Evolutionary conservation across 2,113 vertebrate species (phyloP).

Genomic region (Atherinomorus stipes): DNA sequence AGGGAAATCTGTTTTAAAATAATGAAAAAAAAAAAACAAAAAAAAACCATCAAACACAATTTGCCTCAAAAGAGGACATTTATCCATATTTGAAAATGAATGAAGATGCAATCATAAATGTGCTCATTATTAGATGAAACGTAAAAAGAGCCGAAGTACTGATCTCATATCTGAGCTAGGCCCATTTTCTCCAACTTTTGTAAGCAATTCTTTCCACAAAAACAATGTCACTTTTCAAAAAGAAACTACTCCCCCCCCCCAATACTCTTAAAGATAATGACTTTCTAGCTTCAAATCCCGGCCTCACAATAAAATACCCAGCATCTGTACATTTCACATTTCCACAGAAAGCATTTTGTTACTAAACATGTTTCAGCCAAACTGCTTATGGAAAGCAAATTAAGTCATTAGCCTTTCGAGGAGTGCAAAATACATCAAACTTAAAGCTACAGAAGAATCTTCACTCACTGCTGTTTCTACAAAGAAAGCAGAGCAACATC

Average conservation of each 20-base stretch:
- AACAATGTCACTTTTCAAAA: neutral
- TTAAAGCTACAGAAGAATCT: constrained; percentile 35
- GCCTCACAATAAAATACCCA: constrained; percentile 4
- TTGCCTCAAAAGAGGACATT: neutral
- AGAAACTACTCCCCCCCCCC: too few species aligned
- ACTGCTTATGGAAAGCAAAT: constrained; percentile 23
- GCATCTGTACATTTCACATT: constrained; percentile 26
- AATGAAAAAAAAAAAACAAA: too few species aligned
- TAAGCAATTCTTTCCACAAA: neutral
- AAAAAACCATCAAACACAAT: neutral
- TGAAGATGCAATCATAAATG: constrained; percentile 1
- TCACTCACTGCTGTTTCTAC: constrained; percentile 35
- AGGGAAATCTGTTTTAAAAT: constrained; percentile 3
- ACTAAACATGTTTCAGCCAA: constrained; percentile 20
- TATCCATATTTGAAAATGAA: constrained; percentile 10
- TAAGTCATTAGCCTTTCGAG: constrained; percentile 32
- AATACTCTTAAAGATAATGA: neutral
- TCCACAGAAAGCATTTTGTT: constrained; percentile 6
- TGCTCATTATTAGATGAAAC: neutral
- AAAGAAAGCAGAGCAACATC: constrained; percentile 56
- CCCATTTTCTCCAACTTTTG: neutral
- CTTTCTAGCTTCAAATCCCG: neutral
- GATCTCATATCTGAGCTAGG: neutral
- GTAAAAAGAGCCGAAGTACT: neutral
- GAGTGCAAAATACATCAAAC: constrained; percentile 31